Conservation (phyloP, 2,113 vertebrate genomes). For the Channa argus region DNA sequence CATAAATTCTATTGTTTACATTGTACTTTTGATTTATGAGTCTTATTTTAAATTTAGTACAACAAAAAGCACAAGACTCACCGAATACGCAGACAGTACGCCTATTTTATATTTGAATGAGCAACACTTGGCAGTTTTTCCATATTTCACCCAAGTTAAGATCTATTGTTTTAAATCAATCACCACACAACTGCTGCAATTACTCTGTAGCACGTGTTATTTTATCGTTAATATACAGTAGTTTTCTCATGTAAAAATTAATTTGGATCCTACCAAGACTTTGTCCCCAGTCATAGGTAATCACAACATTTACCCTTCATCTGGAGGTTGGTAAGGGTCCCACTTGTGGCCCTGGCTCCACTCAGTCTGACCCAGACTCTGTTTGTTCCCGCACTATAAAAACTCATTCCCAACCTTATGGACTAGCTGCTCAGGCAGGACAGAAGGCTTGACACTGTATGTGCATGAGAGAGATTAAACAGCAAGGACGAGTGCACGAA, state of each 20-base stretch:
- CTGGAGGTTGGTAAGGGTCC: slow-evolving; percentile 16
- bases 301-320: slow-evolving; percentile 23
- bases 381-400: slow-evolving; percentile 23
- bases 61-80: background rate
- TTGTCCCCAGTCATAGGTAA: slow-evolving; percentile 2
- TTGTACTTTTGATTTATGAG: too few relatives aligned
- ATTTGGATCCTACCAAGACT: background rate
- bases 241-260: background rate
- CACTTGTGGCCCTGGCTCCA: slow-evolving; percentile 26
- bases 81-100: background rate
- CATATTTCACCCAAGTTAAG: too few relatives aligned
- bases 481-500: background rate
- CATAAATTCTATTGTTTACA: too few relatives aligned
- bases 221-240: too few relatives aligned
- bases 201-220: too few relatives aligned
- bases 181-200: too few relatives aligned
- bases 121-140: too few relatives aligned
- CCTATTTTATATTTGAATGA: too few relatives aligned
- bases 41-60: too few relatives aligned
- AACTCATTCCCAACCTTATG: slow-evolving; percentile 42
- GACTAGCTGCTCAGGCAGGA: slow-evolving; percentile 25
- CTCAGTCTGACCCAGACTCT: slow-evolving; percentile 39
- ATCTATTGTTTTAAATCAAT: too few relatives aligned
- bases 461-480: slow-evolving; percentile 13
- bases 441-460: background rate